Conservation (phyloP, 2,113 vertebrate genomes). For the Bubo bubo region DNA sequence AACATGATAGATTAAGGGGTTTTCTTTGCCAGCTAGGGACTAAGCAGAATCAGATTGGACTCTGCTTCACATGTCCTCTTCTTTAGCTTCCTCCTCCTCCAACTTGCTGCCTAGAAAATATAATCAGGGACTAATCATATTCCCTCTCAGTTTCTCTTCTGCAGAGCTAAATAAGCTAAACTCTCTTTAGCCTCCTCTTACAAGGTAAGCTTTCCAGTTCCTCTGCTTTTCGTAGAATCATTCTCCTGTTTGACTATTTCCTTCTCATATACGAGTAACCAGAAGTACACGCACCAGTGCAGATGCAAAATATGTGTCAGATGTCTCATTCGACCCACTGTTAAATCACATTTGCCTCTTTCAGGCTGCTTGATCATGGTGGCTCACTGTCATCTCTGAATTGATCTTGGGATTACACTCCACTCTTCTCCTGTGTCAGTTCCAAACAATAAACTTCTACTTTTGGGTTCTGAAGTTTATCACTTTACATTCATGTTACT, state of each 20-base stretch:
- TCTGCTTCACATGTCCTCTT: neutral
- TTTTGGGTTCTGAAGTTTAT: neutral
- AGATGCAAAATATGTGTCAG: neutral
- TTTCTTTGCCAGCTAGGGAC: neutral
- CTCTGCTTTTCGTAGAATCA: neutral
- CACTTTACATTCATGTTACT: neutral
- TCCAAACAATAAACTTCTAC: neutral
- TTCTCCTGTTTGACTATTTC: neutral
- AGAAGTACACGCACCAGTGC: neutral
- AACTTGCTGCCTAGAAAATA: neutral
- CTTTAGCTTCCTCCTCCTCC: neutral
- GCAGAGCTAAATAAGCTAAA: neutral
- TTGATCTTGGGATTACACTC: neutral
- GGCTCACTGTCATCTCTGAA: neutral
- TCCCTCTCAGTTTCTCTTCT: neutral
- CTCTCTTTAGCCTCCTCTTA: neutral
- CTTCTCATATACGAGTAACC: neutral
- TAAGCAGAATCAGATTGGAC: neutral
- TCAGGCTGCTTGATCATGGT: neutral
- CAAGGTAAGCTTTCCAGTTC: neutral
- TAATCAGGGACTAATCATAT: neutral
- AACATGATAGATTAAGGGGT: rapidly evolving
- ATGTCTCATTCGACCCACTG: neutral
- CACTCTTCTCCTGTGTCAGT: neutral
- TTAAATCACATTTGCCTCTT: neutral